These are phyloP conservation scores for Manacus vitellinus DNA, from an alignment of 2,113 vertebrate genomes.

Conservation along the genomic window DNA sequence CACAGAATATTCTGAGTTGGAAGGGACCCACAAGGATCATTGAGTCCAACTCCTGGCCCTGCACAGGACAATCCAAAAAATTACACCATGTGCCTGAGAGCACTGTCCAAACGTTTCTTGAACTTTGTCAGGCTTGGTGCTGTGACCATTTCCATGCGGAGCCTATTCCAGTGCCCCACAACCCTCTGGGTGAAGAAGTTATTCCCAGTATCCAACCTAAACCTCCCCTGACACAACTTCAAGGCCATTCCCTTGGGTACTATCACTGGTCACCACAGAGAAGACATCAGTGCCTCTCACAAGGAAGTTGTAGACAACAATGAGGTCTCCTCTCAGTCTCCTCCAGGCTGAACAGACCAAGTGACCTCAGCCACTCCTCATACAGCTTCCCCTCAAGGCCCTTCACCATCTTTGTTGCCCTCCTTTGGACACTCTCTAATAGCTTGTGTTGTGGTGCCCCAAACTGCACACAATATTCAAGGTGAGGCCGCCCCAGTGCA, in stretches of 20 bases:
- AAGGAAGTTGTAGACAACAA: not conserved
- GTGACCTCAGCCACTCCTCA: not conserved
- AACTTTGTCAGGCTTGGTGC: not conserved
- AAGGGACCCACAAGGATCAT: not conserved
- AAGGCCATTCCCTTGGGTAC: not conserved
- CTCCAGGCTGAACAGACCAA: not conserved
- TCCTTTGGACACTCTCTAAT: not conserved
- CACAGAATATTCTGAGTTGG: not conserved
- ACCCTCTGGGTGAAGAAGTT: not conserved
- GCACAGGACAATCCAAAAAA: not conserved
- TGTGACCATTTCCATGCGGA: not conserved
- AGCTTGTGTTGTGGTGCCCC: not conserved
- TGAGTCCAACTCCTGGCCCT: not conserved
- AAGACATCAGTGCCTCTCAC: not conserved
- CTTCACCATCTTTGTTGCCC: fast-evolving
- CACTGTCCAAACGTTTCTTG: not conserved
- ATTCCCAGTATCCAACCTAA: not conserved
- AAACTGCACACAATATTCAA: not conserved
- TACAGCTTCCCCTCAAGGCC: fast-evolving
- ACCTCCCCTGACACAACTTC: not conserved
- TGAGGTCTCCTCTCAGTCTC: not conserved
- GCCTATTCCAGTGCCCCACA: not conserved
- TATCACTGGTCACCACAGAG: not conserved
- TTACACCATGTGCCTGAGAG: not conserved
- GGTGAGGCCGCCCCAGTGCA: not conserved